Evolutionary conservation across 2,888 invertebrate genomes (phyloP).

Genomic region (Netelia fuscicornis): DNA sequence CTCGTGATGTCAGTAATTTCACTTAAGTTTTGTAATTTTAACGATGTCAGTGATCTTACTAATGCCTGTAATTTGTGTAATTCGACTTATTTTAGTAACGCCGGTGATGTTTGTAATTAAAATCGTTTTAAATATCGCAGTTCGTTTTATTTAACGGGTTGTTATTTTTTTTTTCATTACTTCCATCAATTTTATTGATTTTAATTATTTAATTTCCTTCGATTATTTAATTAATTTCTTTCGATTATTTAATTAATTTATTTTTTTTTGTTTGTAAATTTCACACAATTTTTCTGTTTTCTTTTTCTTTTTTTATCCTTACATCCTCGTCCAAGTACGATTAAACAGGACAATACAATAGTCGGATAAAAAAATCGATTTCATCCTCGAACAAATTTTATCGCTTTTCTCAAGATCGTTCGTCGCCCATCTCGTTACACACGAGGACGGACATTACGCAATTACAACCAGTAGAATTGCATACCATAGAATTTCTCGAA

Average conservation of each 20-base stretch:
- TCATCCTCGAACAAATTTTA: background rate
- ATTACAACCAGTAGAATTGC: slow-evolving; percentile 41
- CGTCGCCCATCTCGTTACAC: background rate
- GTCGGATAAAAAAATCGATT: background rate
- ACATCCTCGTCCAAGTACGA: background rate
- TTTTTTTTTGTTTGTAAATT: too few relatives aligned
- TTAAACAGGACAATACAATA: background rate
- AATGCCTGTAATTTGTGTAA: background rate
- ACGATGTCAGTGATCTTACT: background rate
- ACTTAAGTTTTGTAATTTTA: background rate
- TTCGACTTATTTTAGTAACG: background rate
- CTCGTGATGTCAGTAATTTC: background rate
- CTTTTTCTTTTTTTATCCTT: background rate
- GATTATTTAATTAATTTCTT: background rate
- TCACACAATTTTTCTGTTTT: too few relatives aligned
- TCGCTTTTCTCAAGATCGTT: background rate
- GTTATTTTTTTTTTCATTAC: background rate
- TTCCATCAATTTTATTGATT: background rate
- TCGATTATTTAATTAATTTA: too few relatives aligned
- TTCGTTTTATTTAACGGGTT: background rate
- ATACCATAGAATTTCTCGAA: slow-evolving; percentile 13
- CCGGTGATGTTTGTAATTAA: too few relatives aligned
- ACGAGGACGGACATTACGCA: slow-evolving; percentile 11
- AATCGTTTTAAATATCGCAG: too few relatives aligned
- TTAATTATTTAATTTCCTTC: background rate